A percentile compares a stretch with the other conserved stretches of the same genome.
Evolutionary conservation across 2,113 vertebrate species (phyloP).

Genomic region (Entelurus aequoreus): DNA sequence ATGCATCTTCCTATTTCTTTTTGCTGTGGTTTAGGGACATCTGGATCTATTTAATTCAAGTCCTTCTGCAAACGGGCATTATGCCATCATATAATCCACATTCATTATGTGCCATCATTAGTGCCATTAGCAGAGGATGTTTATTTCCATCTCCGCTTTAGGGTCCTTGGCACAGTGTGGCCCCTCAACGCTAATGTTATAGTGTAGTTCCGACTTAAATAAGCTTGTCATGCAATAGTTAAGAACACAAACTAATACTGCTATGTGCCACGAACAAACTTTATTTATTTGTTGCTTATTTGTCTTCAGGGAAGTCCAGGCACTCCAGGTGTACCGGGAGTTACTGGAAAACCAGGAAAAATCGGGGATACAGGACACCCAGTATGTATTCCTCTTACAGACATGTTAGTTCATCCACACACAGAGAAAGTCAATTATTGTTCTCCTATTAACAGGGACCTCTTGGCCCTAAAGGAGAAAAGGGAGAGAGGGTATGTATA

Average conservation of each 20-base stretch:
- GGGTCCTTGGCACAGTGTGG: constrained; percentile 32
- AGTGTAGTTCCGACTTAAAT: constrained; percentile 25
- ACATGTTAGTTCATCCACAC: not conserved
- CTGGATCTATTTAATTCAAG: constrained; percentile 51
- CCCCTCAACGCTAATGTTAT: constrained; percentile 30
- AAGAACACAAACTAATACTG: not conserved
- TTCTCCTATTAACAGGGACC: constrained; percentile 74
- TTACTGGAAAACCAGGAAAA: constrained; percentile 88
- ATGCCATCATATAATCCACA: constrained; percentile 34
- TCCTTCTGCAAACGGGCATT: constrained; percentile 38
- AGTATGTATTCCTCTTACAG: constrained; percentile 68
- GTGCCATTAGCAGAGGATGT: constrained; percentile 31
- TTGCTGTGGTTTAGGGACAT: constrained; percentile 39
- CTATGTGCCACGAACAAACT: constrained; percentile 24
- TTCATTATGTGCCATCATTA: constrained; percentile 8
- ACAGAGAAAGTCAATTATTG: not conserved
- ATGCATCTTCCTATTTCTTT: constrained; percentile 47
- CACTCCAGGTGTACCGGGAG: constrained; percentile 87
- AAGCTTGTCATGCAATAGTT: constrained; percentile 38
- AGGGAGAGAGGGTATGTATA: constrained; percentile 87
- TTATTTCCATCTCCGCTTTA: constrained; percentile 42
- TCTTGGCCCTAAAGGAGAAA: constrained; percentile 90
- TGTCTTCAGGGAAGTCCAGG: constrained; percentile 82
- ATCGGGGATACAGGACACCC: constrained; percentile 82
- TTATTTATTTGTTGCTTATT: not conserved